Conservation (phyloP, 1,140 invertebrate genomes). For the Drosophila murphyi region DNA sequence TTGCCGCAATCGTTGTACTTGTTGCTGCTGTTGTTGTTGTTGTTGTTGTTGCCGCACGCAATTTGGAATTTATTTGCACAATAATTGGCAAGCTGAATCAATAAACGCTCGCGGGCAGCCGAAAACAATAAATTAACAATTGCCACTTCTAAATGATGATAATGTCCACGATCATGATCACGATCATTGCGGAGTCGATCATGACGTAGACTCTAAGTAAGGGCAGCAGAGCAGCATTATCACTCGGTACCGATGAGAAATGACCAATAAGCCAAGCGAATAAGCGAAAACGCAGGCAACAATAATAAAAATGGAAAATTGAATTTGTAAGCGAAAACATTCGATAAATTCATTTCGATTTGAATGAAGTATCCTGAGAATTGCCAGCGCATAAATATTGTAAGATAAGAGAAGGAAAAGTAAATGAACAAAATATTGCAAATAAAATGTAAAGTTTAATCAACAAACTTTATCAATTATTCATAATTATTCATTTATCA, state of each 20-base stretch:
- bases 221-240: not conserved
- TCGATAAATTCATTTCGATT: conserved; percentile 47
- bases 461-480: not conserved
- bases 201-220: not conserved
- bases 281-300: conserved; percentile 10
- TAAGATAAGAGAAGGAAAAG: not conserved
- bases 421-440: not conserved
- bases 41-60: conserved; percentile 62
- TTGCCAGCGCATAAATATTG: conserved; percentile 7
- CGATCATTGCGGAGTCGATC: not conserved
- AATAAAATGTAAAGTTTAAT: not conserved
- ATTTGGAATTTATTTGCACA: conserved; percentile 81
- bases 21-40: conserved; percentile 5
- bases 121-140: conserved; percentile 75
- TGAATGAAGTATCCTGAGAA: not conserved
- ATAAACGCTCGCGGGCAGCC: conserved; percentile 70
- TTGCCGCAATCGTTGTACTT: conserved; percentile 28
- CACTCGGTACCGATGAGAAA: conserved; percentile 18
- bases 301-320: conserved; percentile 37
- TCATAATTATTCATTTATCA: conserved; percentile 6
- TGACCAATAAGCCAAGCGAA: conserved; percentile 30
- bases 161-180: conserved; percentile 10
- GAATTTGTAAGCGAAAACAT: conserved; percentile 39
- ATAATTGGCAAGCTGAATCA: conserved; percentile 80
- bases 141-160: conserved; percentile 54